These are phyloP conservation scores for Periophthalmodon schlosseri DNA, from an alignment of 2,113 vertebrate species.

Conservation along the genomic window DNA sequence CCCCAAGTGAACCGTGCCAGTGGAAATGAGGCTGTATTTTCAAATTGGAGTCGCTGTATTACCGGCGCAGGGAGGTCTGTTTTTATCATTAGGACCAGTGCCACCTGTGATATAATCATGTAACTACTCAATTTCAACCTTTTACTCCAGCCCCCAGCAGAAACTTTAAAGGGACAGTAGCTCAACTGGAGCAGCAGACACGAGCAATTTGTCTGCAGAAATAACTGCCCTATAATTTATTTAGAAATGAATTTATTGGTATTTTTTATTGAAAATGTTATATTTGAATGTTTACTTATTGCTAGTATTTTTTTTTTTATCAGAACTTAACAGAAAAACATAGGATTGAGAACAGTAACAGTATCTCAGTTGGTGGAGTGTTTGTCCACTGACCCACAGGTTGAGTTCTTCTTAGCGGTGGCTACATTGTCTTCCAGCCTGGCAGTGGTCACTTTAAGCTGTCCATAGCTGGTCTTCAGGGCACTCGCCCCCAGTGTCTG, in stretches of 20 bases:
- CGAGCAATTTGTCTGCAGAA: background rate
- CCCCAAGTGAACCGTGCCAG: too few species aligned
- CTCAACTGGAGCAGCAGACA: background rate
- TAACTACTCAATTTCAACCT: background rate
- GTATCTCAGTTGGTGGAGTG: too few species aligned
- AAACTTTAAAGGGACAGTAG: background rate
- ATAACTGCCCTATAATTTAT: background rate
- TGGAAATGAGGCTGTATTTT: too few species aligned
- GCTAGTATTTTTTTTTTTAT: too few species aligned
- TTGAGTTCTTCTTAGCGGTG: too few species aligned
- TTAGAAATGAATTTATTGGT: background rate
- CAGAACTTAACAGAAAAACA: background rate
- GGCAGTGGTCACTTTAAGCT: too few species aligned
- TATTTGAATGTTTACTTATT: background rate
- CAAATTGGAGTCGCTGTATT: background rate
- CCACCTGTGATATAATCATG: background rate
- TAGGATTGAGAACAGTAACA: too few species aligned
- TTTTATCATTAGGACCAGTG: background rate
- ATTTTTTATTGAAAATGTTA: background rate
- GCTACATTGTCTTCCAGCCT: too few species aligned
- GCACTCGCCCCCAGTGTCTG: too few species aligned
- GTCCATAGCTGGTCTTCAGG: too few species aligned
- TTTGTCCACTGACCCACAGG: too few species aligned
- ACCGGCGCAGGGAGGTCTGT: background rate
- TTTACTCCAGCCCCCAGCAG: background rate